Evolutionary conservation across 2,113 vertebrate species (phyloP), one percentile per base, ranked within the genome.

Genomic region (Corydoras maculifer): DNA sequence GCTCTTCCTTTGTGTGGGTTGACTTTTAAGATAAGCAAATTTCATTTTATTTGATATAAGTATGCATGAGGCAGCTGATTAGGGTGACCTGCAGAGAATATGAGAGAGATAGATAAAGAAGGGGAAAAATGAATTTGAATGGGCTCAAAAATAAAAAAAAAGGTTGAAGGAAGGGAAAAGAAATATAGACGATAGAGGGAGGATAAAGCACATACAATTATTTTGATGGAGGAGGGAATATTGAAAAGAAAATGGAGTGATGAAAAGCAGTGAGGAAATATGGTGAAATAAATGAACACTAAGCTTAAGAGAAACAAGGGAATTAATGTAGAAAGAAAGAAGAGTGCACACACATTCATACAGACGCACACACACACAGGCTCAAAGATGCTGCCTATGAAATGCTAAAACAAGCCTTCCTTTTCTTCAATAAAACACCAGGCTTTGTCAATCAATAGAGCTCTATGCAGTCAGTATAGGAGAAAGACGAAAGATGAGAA

Each of bases 21-120:
- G 58, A 9, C 62, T 68, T 62, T 30, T 61, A 57, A 62, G 72
- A 74, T 68, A 68, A 74, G 65, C 50, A 74, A 68, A 68, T 54
- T 43, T 43, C 72, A 58, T 62, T 74, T 68, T 51, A 74, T 68
- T 68, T 62, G 65, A 74, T 74, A 74, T 74, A 62, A 74, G 72
- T 68, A 62, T 49, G 72, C 66, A 15, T 62, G 49, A 68, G 72
- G 65, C 64, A 13, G 58, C 43, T 73, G 72, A 73, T 73, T 73
- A 69, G 55, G 62, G 32, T 48, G 58, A 67, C 51, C 58, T 58
- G 53, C 43, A 30, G 69, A 71, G 63, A 32, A 55, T 13, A 12
- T 9, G 59, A 53, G 50, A 9, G 30, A 61, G n/a, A 62, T 49
- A 31, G 55, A 50, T 51, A 35, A 10, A 15, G 72, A 12, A 18